Conservation (phyloP, 2,888 invertebrate species). For the Drosophila nr. medialis region DNA sequence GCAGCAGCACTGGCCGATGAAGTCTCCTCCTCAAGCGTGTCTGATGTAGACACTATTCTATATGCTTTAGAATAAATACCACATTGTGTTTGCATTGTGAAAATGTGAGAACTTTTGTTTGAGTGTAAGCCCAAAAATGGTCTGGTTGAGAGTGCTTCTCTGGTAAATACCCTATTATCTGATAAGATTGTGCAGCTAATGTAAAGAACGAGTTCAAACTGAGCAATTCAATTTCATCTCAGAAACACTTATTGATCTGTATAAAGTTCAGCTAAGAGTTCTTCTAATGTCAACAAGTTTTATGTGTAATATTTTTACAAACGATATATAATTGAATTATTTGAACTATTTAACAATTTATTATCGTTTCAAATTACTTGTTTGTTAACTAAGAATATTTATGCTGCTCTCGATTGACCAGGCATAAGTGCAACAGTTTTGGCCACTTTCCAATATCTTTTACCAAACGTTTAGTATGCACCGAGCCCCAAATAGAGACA, state of each 20-base stretch:
- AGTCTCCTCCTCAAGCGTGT: slow-evolving; percentile 41
- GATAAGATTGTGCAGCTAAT: neutral
- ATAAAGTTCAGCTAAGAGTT: no score
- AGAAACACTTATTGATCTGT: neutral
- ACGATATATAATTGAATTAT: neutral
- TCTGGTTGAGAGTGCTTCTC: neutral
- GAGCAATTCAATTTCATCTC: neutral
- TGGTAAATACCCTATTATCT: neutral
- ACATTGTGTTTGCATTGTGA: slow-evolving; percentile 8
- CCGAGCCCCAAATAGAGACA: slow-evolving; percentile 61
- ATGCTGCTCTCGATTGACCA: slow-evolving; percentile 15
- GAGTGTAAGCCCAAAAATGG: neutral
- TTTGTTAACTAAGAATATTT: slow-evolving; percentile 12
- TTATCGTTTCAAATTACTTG: neutral
- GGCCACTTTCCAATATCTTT: slow-evolving; percentile 54
- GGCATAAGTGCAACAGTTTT: slow-evolving; percentile 24
- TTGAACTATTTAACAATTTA: neutral
- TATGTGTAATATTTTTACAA: neutral
- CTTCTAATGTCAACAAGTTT: neutral
- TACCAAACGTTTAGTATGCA: slow-evolving; percentile 41
- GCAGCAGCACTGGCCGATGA: slow-evolving; percentile 19
- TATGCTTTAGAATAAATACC: slow-evolving; percentile 11
- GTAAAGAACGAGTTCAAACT: neutral
- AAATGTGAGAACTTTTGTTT: slow-evolving; percentile 9
- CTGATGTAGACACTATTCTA: slow-evolving; percentile 17